Evolutionary conservation across 2,113 vertebrate genomes (phyloP).

Genomic region (Bos javanicus): DNA sequence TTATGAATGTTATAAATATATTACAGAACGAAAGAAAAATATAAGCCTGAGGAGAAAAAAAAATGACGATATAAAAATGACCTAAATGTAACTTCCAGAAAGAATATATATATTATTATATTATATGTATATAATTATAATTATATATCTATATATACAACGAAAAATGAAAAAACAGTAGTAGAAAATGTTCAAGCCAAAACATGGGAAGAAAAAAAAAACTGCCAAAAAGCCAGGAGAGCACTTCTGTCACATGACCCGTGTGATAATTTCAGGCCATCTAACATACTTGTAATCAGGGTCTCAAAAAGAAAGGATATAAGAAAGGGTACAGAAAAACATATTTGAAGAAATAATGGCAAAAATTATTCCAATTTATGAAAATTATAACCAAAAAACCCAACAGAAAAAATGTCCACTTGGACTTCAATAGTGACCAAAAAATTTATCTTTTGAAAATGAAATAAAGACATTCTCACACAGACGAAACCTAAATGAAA

Average conservation of each 20-base stretch:
- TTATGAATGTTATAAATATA: not conserved
- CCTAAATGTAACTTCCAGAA: not conserved
- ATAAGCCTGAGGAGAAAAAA: not conserved
- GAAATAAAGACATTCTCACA: not conserved
- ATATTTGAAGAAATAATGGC: not conserved
- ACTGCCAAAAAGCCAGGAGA: not conserved
- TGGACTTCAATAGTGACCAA: not conserved
- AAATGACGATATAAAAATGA: not conserved
- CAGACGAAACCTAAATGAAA: not conserved
- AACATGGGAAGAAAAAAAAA: not conserved
- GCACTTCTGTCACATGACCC: not conserved
- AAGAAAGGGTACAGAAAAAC: not conserved
- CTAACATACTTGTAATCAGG: not conserved
- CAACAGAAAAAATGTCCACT: not conserved
- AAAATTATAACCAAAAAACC: not conserved
- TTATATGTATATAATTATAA: not conserved
- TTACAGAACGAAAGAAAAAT: not conserved
- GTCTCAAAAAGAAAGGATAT: not conserved
- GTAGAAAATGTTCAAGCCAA: not conserved
- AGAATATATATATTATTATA: not conserved
- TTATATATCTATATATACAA: not conserved
- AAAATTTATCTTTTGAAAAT: not conserved
- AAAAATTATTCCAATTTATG: not conserved
- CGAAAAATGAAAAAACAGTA: not conserved
- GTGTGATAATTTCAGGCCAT: not conserved